A percentile compares a stretch with the other conserved stretches of the same genome.
phyloP scores from a whole-genome alignment of 2,113 vertebrate species.

The Nerophis lumbriciformis region DNA sequence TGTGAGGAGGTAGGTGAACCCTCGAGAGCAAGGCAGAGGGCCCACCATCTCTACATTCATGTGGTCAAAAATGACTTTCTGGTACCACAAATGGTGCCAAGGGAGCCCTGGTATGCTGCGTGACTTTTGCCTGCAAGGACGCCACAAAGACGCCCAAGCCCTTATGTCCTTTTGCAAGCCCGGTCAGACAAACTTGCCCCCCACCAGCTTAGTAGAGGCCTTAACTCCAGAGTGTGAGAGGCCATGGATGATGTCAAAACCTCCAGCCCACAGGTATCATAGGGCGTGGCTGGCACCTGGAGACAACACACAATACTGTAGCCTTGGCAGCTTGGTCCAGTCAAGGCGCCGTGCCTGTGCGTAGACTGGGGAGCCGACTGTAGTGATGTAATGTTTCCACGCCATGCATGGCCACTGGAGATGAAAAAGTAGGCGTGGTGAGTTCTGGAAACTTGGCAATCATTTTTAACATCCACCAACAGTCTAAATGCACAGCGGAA shows the following conservation, averaged over 20 bases:
- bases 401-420: too few relatives aligned
- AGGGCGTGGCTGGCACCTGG: not conserved
- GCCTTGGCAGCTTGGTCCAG: too few relatives aligned
- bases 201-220: not conserved
- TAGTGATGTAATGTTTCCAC: too few relatives aligned
- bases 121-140: not conserved
- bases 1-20: not conserved
- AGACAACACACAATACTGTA: not conserved
- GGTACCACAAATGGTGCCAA: not conserved
- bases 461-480: too few relatives aligned
- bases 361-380: too few relatives aligned
- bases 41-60: constrained; percentile 1
- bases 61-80: not conserved
- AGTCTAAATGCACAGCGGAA: too few relatives aligned
- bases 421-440: too few relatives aligned
- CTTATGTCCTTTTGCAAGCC: not conserved
- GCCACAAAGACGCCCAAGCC: not conserved
- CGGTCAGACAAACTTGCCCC: not conserved
- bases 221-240: not conserved
- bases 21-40: not conserved
- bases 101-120: not conserved
- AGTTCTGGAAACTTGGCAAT: too few relatives aligned
- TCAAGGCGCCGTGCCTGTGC: too few relatives aligned
- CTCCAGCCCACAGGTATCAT: not conserved
- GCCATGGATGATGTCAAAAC: not conserved